Evolutionary conservation across 2,888 invertebrate genomes (phyloP).

Genomic region (Beris morrisii): DNA sequence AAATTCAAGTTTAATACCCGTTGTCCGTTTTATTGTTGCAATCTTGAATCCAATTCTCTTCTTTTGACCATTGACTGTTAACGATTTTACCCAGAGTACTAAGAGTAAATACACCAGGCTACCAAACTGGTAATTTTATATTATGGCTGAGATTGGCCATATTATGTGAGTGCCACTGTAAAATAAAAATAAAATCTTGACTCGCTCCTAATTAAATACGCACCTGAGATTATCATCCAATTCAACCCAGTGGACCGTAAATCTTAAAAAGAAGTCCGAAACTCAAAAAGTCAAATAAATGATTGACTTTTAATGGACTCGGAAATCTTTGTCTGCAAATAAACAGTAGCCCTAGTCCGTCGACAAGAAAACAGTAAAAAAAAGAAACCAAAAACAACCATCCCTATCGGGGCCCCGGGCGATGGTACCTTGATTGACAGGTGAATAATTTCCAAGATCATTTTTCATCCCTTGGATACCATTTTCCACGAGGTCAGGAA

Average conservation of each 20-base stretch:
- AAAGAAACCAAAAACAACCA: neutral
- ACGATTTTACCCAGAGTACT: no score
- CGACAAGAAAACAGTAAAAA: neutral
- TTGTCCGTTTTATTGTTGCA: no score
- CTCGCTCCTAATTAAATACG: no score
- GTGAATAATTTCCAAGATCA: conserved; percentile 39
- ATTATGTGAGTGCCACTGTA: no score
- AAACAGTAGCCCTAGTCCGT: conserved; percentile 21
- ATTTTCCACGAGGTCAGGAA: conserved; percentile 5
- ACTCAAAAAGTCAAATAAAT: conserved; percentile 33
- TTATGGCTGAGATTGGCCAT: no score
- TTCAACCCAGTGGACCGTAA: conserved; percentile 11
- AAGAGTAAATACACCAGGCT: no score
- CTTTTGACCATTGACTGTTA: no score
- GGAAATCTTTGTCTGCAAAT: conserved; percentile 33
- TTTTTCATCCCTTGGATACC: conserved; percentile 36
- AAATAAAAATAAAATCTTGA: no score
- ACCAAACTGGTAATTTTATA: no score
- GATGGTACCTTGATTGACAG: conserved; percentile 35
- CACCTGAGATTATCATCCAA: neutral
- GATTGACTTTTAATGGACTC: conserved; percentile 38
- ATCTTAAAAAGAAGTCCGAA: neutral
- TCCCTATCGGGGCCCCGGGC: neutral
- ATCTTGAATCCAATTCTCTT: no score
- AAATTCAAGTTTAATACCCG: no score